Evolutionary conservation across 2,888 invertebrate species (phyloP).

Genomic region (Schizaphis graminum): DNA sequence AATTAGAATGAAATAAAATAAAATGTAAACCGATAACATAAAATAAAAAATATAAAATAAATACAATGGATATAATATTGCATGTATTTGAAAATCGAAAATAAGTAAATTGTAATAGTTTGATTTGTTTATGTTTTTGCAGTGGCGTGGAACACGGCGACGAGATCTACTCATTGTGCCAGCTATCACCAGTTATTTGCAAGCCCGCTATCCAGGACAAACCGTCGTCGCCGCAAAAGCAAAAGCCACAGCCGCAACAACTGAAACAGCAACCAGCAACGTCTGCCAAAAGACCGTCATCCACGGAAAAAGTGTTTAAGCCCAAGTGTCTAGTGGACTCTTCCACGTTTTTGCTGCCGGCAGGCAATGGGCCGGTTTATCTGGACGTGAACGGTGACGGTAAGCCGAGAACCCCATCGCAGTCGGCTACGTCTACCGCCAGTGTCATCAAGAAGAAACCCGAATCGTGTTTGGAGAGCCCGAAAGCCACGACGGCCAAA

Average conservation of each 20-base stretch:
- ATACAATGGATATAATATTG: not conserved
- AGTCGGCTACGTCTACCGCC: conserved; percentile 69
- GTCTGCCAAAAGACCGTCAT: conserved; percentile 2
- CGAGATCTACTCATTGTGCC: conserved; percentile 82
- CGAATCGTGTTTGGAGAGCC: conserved; percentile 70
- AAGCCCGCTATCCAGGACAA: conserved; percentile 66
- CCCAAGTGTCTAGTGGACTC: conserved; percentile 56
- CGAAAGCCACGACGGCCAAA: conserved; percentile 80
- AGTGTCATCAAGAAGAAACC: conserved; percentile 67
- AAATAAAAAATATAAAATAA: not conserved
- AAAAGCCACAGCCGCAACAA: not conserved
- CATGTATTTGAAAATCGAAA: not conserved
- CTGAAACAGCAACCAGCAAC: not conserved
- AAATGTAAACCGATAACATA: not conserved
- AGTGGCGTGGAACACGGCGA: conserved; percentile 85
- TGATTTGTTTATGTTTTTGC: conserved; percentile 70
- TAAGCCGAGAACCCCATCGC: conserved; percentile 68
- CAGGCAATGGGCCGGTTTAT: conserved; percentile 43
- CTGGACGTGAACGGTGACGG: conserved; percentile 34
- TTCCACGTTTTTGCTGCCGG: conserved; percentile 51
- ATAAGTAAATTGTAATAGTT: not conserved
- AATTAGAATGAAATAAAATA: conserved; percentile 19
- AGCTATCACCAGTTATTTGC: conserved; percentile 70
- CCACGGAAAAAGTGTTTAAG: conserved; percentile 31
- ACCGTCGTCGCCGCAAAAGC: not conserved